Evolutionary conservation across 2,113 vertebrate species (phyloP).

Genomic region (Ciconia maguari): DNA sequence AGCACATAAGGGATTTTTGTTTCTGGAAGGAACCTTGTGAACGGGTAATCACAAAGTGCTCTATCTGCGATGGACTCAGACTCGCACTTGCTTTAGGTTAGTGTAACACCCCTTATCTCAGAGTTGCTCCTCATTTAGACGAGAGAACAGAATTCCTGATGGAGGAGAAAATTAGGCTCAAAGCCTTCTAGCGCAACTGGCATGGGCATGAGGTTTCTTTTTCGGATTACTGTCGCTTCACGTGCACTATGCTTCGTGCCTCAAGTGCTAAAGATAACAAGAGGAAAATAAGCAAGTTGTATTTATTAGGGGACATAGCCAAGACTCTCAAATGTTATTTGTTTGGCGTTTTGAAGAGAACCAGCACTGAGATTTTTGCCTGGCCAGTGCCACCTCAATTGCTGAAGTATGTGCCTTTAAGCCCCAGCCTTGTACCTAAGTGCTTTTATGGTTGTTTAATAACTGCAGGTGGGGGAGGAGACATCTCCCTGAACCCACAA

Average conservation of each 20-base stretch:
- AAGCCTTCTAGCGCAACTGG: not conserved
- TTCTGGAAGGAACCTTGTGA: not conserved
- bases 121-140: not conserved
- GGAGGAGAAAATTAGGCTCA: not conserved
- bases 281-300: not conserved
- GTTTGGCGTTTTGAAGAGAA: not conserved
- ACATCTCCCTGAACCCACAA: not conserved
- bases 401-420: not conserved
- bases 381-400: not conserved
- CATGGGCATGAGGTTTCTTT: not conserved
- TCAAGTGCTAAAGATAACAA: not conserved
- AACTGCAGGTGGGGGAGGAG: not conserved
- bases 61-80: not conserved
- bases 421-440: not conserved
- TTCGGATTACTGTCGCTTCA: not conserved
- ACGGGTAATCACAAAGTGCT: not conserved
- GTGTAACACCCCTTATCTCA: not conserved
- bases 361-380: not conserved
- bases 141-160: not conserved
- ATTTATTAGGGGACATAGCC: not conserved
- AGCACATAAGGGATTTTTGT: not conserved
- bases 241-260: not conserved
- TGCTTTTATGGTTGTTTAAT: not conserved
- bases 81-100: accelerated
- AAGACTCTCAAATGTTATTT: not conserved